Evolutionary conservation across 2,888 invertebrate species (phyloP).

Genomic region (Apodemia hepburni): DNA sequence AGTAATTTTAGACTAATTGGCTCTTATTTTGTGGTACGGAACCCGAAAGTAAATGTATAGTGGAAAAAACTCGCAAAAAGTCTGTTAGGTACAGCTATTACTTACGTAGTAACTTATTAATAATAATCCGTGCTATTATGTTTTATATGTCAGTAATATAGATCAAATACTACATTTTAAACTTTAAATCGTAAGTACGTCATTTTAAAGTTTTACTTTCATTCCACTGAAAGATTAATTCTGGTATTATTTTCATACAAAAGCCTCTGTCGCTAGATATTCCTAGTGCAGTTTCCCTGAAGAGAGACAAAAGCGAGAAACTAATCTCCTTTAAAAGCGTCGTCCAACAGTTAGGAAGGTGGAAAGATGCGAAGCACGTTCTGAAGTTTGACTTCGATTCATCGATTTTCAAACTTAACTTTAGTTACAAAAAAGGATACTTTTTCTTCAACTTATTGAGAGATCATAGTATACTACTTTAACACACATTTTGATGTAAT

Average conservation of each 20-base stretch:
- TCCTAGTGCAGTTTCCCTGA: background rate
- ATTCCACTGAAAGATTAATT: conserved; percentile 2
- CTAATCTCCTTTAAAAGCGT: conserved; percentile 16
- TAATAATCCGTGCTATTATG: too few species aligned
- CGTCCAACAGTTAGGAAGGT: conserved; percentile 11
- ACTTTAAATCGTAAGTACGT: background rate
- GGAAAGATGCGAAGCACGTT: conserved; percentile 29
- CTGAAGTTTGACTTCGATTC: conserved; percentile 26
- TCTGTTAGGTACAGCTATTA: too few species aligned
- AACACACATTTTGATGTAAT: background rate
- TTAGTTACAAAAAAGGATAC: background rate
- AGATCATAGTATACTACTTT: background rate
- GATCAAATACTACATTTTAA: background rate
- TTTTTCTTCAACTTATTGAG: background rate
- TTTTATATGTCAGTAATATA: too few species aligned
- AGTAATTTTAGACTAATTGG: too few species aligned
- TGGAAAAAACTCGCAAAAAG: too few species aligned
- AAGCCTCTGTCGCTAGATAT: background rate
- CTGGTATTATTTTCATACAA: background rate
- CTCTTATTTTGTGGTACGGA: too few species aligned
- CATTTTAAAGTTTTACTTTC: background rate
- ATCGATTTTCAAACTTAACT: conserved; percentile 5
- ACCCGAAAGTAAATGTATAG: too few species aligned
- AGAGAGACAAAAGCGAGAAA: conserved; percentile 18
- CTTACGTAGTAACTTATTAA: too few species aligned